Base-by-base conservation (phyloP, 2,888 invertebrate species). In the Branchipolynoe longqiensis region DNA sequence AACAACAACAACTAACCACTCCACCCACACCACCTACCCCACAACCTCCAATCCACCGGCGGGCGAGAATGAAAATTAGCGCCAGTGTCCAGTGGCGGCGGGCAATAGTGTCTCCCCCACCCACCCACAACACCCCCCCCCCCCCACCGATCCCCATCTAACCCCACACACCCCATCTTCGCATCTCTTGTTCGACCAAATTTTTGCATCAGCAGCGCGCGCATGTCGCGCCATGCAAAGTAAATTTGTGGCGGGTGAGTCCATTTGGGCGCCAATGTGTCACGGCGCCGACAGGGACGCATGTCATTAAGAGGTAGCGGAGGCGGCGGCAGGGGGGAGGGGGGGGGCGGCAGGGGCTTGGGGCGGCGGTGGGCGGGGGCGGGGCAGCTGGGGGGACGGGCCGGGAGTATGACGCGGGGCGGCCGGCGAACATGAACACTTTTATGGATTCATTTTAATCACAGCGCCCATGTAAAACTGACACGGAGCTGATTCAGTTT, bases 401-500 rank as follows among this genome's bases (percentile, higher is more conserved):
- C n/a, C n/a, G n/a, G n/a, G n/a, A n/a, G n/a, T n/a, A n/a, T n/a
- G n/a, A n/a, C n/a, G n/a, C n/a, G n/a, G n/a, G n/a, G n/a, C n/a
- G n/a, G n/a, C n/a, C n/a, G n/a, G 31, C 56, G 56, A 12, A 54
- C 82, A 56, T 18, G 36, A 82, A 58, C 82, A 58, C 82, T 84
- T 84, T 64, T 84, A 84, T 84, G 84, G 84, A 84, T 84, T 69
- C 84, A 84, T 84, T 84, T 69, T 84, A 82, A 84, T 84, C 84
- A 84, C 84, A 84, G 64, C 38, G 84, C 33, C 78, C 78, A 84
- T 84, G 84, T 62, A 84, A 84, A 84, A 84, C 62, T 69, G 69
- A 48, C 84, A 84, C 73, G 54, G 78, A 78, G 78, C 48, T 78
- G 78, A 78, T 78, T 78, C 48, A 78, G 78, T 78, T 78, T 78